Conservation (phyloP, 2,888 invertebrate species). For the Gryllus longicercus region DNA sequence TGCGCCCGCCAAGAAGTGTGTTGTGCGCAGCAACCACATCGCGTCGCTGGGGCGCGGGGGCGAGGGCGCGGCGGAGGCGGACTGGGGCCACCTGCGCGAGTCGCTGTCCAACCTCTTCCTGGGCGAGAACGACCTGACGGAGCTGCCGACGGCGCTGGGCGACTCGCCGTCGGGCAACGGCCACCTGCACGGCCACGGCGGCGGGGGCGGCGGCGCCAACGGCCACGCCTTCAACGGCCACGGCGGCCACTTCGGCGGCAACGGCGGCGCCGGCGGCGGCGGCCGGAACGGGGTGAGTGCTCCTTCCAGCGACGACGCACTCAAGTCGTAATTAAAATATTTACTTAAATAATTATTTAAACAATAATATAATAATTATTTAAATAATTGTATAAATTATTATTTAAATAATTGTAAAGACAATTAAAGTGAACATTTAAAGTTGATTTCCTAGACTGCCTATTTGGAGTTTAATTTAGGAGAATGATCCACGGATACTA, state of each 20-base stretch:
- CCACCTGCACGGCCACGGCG: constrained; percentile 11
- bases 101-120: constrained; percentile 40
- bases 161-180: neutral
- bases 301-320: too few relatives aligned
- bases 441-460: too few relatives aligned
- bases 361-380: too few relatives aligned
- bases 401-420: too few relatives aligned
- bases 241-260: neutral
- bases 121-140: constrained; percentile 42
- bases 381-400: too few relatives aligned
- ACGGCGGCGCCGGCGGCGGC: neutral
- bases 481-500: too few relatives aligned
- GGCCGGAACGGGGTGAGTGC: neutral
- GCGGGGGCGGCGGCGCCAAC: neutral
- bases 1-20: neutral
- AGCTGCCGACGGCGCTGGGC: constrained; percentile 36
- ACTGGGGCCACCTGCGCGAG: constrained; percentile 37
- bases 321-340: too few relatives aligned
- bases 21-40: constrained; percentile 38
- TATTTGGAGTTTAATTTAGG: too few relatives aligned
- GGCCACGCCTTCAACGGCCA: neutral
- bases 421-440: too few relatives aligned
- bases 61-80: constrained; percentile 23
- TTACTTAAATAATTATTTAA: too few relatives aligned
- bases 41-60: constrained; percentile 32